These are phyloP conservation scores for Andrena minutula DNA, from an alignment of 2,888 invertebrate genomes.

Conservation along the genomic window DNA sequence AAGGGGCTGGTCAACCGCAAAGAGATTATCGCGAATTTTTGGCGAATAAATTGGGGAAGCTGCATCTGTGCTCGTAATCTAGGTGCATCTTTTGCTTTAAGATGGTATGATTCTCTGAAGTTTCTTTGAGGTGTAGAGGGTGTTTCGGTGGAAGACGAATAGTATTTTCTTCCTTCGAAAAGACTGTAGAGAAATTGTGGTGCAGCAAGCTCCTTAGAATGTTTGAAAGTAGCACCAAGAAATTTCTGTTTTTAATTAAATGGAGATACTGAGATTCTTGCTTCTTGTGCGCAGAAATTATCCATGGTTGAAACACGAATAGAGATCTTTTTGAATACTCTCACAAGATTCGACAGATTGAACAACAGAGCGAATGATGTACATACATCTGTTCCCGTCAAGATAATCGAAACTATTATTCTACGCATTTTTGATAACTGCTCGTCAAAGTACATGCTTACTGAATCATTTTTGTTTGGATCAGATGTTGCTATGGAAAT, in stretches of 20 bases:
- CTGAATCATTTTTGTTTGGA: constrained; percentile 75
- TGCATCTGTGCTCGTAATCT: constrained; percentile 74
- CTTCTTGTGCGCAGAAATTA: neutral
- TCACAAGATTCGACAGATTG: neutral
- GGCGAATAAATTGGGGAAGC: constrained; percentile 43
- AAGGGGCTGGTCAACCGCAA: constrained; percentile 9
- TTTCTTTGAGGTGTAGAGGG: neutral
- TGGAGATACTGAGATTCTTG: neutral
- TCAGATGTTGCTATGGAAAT: constrained; percentile 82
- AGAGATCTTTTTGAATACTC: neutral
- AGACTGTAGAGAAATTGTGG: neutral
- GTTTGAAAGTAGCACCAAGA: neutral
- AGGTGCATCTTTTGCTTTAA: constrained; percentile 9
- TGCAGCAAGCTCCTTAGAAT: neutral
- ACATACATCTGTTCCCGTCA: neutral
- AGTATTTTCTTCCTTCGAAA: neutral
- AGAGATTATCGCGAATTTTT: constrained; percentile 33
- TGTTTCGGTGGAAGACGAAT: neutral
- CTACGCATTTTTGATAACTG: neutral
- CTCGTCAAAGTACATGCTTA: neutral
- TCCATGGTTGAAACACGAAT: too few relatives aligned
- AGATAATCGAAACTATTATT: neutral
- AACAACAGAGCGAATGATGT: neutral
- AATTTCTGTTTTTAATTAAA: neutral
- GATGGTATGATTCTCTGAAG: neutral